Evolutionary conservation across 1,140 invertebrate species (phyloP).

Genomic region (Formica selysi): DNA sequence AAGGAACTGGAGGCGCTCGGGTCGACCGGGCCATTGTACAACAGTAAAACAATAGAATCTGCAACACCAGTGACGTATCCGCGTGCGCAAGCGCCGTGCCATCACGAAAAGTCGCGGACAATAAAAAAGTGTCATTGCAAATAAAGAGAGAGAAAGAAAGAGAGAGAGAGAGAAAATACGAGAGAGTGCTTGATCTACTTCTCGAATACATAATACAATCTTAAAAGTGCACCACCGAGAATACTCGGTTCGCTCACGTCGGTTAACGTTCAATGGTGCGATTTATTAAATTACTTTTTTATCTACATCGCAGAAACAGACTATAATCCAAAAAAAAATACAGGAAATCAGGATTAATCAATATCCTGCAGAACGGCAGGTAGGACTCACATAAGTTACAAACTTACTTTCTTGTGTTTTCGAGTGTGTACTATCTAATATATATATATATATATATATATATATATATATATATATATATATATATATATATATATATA

Average conservation of each 20-base stretch:
- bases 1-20: conserved; percentile 78
- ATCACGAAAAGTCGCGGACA: neutral
- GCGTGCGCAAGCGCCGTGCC: conserved; percentile 36
- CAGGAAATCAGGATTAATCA: neutral
- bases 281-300: conserved; percentile 16
- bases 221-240: neutral
- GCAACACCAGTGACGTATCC: conserved; percentile 75
- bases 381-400: neutral
- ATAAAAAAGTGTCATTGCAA: neutral
- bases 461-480: too few species aligned
- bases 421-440: too few species aligned
- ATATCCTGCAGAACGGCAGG: neutral
- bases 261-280: neutral
- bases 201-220: neutral
- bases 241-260: neutral
- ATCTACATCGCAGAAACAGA: neutral
- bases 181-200: conserved; percentile 30
- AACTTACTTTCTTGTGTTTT: neutral
- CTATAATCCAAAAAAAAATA: neutral
- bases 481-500: too few species aligned
- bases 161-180: neutral
- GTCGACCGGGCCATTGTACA: conserved; percentile 82
- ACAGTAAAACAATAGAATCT: conserved; percentile 85
- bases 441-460: too few species aligned
- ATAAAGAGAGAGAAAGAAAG: neutral